Percentiles rank a stretch among this genome's conserved stretches.
Evolutionary conservation across 2,113 vertebrate species (phyloP).

Genomic region (Rhinopomastus cyanomelas): DNA sequence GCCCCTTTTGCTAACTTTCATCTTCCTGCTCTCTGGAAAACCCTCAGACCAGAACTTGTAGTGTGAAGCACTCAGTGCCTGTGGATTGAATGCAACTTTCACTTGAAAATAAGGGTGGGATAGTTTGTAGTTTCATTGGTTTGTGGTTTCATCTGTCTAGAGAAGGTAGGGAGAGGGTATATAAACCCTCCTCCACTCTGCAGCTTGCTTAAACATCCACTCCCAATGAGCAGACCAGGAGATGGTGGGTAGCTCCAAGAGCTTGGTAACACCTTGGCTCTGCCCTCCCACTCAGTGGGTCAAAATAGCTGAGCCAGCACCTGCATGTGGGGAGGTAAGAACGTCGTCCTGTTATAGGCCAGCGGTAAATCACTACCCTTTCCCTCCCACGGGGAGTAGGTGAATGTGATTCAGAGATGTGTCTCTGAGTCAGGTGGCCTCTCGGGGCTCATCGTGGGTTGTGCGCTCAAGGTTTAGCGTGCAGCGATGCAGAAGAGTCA

Average conservation of each 20-base stretch:
- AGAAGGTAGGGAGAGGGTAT: neutral
- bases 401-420: conserved; percentile 47
- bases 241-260: conserved; percentile 10
- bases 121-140: neutral
- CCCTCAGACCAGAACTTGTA: neutral
- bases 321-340: neutral
- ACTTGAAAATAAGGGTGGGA: neutral
- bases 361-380: neutral
- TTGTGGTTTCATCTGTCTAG: neutral
- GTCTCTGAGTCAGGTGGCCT: conserved; percentile 54
- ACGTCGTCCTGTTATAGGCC: neutral
- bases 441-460: neutral
- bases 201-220: neutral
- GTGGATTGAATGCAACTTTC: neutral
- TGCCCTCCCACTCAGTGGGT: neutral
- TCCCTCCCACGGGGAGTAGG: conserved; percentile 44
- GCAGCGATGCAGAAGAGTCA: neutral
- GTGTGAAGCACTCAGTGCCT: neutral
- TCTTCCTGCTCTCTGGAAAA: neutral
- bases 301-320: conserved; percentile 45
- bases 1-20: neutral
- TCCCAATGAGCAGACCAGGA: neutral
- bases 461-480: neutral
- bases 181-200: neutral
- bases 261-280: conserved; percentile 36